Percentiles rank a stretch among this genome's conserved stretches.
These are phyloP conservation scores for Julus scanicus DNA, from an alignment of 2,888 invertebrate genomes.

Conservation along the genomic window DNA sequence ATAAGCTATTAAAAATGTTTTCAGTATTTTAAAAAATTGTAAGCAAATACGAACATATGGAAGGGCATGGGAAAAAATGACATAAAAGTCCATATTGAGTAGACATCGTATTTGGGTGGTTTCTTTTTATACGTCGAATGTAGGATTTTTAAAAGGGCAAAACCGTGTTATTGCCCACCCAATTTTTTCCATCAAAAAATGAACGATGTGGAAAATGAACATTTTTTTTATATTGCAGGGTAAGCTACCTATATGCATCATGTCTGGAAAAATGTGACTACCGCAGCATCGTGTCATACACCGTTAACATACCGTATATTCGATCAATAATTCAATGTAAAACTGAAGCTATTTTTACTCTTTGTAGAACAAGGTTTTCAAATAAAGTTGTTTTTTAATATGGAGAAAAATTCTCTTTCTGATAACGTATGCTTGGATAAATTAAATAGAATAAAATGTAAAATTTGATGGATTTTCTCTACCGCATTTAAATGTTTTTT, in stretches of 20 bases:
- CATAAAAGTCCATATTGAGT: no score
- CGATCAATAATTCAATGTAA: conserved; percentile 22
- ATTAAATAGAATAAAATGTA: not conserved
- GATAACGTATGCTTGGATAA: not conserved
- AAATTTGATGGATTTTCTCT: not conserved
- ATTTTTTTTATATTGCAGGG: not conserved
- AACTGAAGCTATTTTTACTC: not conserved
- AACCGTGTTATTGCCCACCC: not conserved
- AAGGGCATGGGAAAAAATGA: no score
- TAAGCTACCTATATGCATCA: not conserved
- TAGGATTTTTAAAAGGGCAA: not conserved
- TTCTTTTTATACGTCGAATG: no score
- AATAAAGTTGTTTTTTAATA: not conserved
- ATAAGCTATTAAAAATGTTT: no score
- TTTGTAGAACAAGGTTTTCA: not conserved
- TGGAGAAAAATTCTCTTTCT: not conserved
- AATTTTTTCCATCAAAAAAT: not conserved
- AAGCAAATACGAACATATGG: no score
- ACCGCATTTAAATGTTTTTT: not conserved
- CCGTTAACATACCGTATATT: not conserved
- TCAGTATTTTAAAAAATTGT: no score
- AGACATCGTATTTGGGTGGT: no score
- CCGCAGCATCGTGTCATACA: not conserved
- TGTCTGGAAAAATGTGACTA: not conserved
- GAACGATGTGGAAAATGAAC: not conserved